phyloP scores from a whole-genome alignment of 2,888 invertebrate species.

The Nebria brevicollis region DNA sequence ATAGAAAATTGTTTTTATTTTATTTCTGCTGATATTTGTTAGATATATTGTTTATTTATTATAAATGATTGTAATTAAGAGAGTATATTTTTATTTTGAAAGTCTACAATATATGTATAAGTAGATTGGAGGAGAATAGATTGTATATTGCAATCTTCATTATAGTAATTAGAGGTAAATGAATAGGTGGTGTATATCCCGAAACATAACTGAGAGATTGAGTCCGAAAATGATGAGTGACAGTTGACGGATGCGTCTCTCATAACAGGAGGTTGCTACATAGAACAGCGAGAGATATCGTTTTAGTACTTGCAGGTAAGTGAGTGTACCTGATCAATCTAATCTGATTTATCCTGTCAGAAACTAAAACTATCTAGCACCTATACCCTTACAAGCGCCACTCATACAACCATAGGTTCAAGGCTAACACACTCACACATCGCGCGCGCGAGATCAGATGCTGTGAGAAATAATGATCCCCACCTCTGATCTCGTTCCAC shows the following conservation, averaged over 20 bases:
- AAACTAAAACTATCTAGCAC: conserved; percentile 41
- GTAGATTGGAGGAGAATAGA: no score
- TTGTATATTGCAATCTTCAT: not conserved
- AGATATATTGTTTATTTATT: no score
- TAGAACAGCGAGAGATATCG: not conserved
- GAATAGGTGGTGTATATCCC: not conserved
- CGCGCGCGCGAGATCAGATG: conserved; percentile 56
- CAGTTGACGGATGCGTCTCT: not conserved
- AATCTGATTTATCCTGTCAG: conserved; percentile 43
- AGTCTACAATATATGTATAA: no score
- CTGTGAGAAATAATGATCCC: conserved; percentile 60
- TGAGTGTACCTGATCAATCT: conserved; percentile 40
- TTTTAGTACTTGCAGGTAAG: conserved; percentile 3
- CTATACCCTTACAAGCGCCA: not conserved
- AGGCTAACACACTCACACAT: conserved; percentile 52
- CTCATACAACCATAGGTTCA: conserved; percentile 51
- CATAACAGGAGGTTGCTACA: not conserved
- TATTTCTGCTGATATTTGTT: no score
- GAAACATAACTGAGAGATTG: not conserved
- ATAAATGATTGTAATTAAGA: no score
- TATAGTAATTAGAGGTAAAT: not conserved
- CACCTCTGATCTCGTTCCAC: conserved; percentile 52
- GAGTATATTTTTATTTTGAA: no score
- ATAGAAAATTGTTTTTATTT: no score
- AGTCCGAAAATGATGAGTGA: not conserved